Evolutionary conservation across 1,140 invertebrate genomes (phyloP), one percentile per base, ranked within the genome.

Genomic region (Chrysomallon squamiferum): DNA sequence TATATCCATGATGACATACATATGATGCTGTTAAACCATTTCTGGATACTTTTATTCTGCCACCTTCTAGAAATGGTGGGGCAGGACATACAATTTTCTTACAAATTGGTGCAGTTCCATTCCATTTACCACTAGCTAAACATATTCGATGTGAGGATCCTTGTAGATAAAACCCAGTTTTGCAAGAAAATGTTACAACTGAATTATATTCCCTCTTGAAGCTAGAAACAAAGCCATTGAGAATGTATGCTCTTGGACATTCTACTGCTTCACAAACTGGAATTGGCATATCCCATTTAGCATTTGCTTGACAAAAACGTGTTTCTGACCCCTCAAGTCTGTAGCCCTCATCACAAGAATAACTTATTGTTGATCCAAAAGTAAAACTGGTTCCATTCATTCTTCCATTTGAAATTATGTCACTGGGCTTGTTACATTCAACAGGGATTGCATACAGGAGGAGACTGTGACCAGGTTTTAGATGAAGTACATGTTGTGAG

Each of bases 91-190:
- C 50, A 52, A 72, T 73, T 43, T 77, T 76, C 5, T 68, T 90
- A 85, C 95, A 97, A 6, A 87, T 87, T 0, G 93, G 93, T 62
- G 94, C 91, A 2, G 91, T 89, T 66, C 91, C 92, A 0, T 92
- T 94, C 94, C 94, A 96, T 85, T 92, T 92, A 25, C 93, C 92
- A 78, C 91, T 92, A 74, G 90, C 90, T 65, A 93, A 83, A 86
- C 79, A 81, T 2, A 66, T 71, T 47, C 73, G 58, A 22, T 69
- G 45, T 6, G 52, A 18, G 0, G 66, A 49, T 6, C 80, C 80
- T 49, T 70, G 60, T 20, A 80, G 54, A 3, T 63, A 54, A 59
- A 77, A 76, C 0, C 74, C 69, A 91, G 93, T 75, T 90, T 89
- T 30, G 93, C 84, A 81, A 9, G 68, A 52, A 35, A 72, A 71